Evolutionary conservation across 1,140 invertebrate genomes (phyloP).

Genomic region (Chrysopa pallens): DNA sequence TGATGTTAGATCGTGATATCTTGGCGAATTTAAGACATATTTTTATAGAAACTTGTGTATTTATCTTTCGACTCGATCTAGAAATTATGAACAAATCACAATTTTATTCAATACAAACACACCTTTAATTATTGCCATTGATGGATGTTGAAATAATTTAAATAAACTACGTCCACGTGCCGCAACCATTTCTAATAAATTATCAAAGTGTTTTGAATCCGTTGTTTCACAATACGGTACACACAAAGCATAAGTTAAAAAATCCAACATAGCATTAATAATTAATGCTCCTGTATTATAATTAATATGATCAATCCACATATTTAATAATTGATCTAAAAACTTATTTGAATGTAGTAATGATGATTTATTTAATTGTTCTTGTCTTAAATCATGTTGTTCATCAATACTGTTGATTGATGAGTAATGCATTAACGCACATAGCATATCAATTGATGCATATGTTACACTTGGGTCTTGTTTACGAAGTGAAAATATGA

Average conservation of each 20-base stretch:
- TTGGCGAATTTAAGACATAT: too few species aligned
- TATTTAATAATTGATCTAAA: constrained; percentile 80
- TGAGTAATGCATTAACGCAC: constrained; percentile 76
- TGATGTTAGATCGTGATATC: too few species aligned
- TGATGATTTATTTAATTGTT: constrained; percentile 95
- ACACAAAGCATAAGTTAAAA: constrained; percentile 95
- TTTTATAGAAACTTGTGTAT: too few species aligned
- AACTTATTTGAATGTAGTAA: constrained; percentile 84
- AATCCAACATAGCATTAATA: constrained; percentile 91
- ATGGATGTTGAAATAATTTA: constrained; percentile 92
- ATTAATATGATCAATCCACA: constrained; percentile 86
- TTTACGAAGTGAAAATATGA: constrained; percentile 78
- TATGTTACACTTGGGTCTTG: constrained; percentile 84
- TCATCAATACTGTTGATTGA: constrained; percentile 71
- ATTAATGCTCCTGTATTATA: constrained; percentile 64
- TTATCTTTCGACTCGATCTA: too few species aligned
- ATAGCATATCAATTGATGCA: constrained; percentile 92
- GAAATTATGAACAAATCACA: too few species aligned
- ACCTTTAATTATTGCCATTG: constrained; percentile 89
- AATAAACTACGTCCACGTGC: constrained; percentile 78
- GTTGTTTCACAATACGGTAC: constrained; percentile 99
- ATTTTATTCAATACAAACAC: too few species aligned
- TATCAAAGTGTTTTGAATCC: constrained; percentile 93
- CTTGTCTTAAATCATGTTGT: constrained; percentile 85
- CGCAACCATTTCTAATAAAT: constrained; percentile 84